phyloP scores from a whole-genome alignment of 2,888 invertebrate genomes.

The Agrochola litura region DNA sequence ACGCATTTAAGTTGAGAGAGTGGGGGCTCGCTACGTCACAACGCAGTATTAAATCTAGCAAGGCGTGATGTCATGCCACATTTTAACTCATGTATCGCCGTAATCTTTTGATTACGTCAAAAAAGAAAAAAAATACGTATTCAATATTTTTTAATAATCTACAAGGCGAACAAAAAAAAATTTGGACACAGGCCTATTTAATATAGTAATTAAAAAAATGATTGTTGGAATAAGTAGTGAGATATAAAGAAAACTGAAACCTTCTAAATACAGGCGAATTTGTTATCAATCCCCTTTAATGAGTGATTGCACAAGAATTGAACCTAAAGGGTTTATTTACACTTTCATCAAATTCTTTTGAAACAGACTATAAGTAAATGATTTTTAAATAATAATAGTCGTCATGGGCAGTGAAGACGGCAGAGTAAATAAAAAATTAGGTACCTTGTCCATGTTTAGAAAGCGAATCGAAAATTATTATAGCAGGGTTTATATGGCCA shows the following conservation, averaged over 20 bases:
- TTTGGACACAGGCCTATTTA: neutral
- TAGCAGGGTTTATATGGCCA: slow-evolving; percentile 9
- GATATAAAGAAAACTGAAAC: neutral
- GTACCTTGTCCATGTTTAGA: slow-evolving; percentile 25
- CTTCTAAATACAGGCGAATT: neutral
- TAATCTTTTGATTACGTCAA: no score
- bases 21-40: no score
- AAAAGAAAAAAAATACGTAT: no score
- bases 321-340: neutral
- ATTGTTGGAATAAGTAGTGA: neutral
- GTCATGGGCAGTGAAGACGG: neutral
- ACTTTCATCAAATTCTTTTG: neutral
- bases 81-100: no score
- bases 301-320: neutral
- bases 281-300: neutral
- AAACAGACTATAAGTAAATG: neutral
- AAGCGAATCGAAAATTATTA: slow-evolving; percentile 29
- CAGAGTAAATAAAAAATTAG: slow-evolving; percentile 19
- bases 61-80: no score
- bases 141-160: no score
- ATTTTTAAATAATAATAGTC: neutral
- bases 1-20: no score
- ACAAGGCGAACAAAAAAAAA: no score
- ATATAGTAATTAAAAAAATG: neutral
- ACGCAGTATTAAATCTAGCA: no score